Percentiles rank a stretch among this genome's conserved stretches.
Conservation (phyloP, 2,113 vertebrate species). For the Mobula hypostoma region DNA sequence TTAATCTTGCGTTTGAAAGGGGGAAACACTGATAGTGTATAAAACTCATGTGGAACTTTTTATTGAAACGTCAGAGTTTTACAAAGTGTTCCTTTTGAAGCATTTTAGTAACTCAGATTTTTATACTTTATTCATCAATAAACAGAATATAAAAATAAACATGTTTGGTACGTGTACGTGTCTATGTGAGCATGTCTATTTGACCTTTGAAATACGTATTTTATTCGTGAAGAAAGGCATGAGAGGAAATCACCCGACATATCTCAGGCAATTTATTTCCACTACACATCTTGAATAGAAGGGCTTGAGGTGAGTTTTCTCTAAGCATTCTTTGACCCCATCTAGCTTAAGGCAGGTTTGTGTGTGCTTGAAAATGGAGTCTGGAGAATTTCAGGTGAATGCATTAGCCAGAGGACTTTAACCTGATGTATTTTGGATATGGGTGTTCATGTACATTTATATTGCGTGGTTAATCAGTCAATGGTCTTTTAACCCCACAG, state of each 20-base stretch:
- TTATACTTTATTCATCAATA: slow-evolving; percentile 70
- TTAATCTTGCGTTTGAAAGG: slow-evolving; percentile 60
- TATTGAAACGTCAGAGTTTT: slow-evolving; percentile 60
- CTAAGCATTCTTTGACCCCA: too few species aligned
- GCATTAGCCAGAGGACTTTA: not conserved
- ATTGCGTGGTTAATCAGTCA: not conserved
- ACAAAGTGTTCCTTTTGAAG: slow-evolving; percentile 66
- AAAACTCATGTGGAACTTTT: slow-evolving; percentile 52
- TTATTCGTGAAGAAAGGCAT: not conserved
- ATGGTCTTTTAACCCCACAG: not conserved
- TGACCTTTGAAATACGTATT: not conserved
- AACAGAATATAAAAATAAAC: slow-evolving; percentile 45
- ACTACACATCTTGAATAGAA: not conserved
- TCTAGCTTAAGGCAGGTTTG: not conserved
- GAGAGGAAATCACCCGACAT: not conserved
- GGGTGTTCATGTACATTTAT: not conserved
- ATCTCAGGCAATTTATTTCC: not conserved
- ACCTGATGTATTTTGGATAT: not conserved
- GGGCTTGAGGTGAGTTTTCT: not conserved
- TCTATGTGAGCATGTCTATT: not conserved
- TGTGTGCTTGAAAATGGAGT: not conserved
- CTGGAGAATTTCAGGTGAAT: not conserved
- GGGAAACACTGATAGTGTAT: slow-evolving; percentile 56
- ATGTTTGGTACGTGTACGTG: not conserved
- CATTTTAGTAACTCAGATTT: slow-evolving; percentile 69